Conservation (phyloP, 64 coral and sea anemone species). For the Orbicella faveolata region DNA sequence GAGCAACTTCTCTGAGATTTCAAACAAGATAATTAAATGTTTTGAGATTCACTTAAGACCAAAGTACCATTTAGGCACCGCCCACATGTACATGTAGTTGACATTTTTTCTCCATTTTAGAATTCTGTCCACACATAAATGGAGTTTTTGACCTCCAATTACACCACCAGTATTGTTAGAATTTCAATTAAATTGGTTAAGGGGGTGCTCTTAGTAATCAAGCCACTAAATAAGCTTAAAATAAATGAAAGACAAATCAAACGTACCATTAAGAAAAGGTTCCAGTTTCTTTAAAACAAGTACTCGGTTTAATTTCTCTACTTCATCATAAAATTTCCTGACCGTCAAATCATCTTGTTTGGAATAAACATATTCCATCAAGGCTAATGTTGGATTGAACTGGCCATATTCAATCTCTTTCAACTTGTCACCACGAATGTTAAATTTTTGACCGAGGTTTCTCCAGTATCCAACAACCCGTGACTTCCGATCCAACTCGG, state of each 20-base stretch:
- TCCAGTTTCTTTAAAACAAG: constrained; percentile 7
- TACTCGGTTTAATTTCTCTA: neutral
- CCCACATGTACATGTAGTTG: too few relatives aligned
- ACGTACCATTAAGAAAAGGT: neutral
- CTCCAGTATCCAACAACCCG: neutral
- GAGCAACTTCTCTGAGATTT: too few relatives aligned
- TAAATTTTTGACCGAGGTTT: neutral
- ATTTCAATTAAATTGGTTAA: too few relatives aligned
- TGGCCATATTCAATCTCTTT: constrained; percentile 20
- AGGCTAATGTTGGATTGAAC: neutral
- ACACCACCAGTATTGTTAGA: too few relatives aligned
- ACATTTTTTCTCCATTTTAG: too few relatives aligned
- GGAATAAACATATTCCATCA: constrained; percentile 17
- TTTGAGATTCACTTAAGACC: too few relatives aligned
- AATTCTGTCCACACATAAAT: too few relatives aligned
- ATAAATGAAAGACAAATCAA: neutral
- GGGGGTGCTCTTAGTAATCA: too few relatives aligned
- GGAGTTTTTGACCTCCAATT: too few relatives aligned
- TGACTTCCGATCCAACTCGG: constrained; percentile 4
- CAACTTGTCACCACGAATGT: neutral
- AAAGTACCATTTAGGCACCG: too few relatives aligned
- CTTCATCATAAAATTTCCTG: neutral
- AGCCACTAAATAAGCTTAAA: neutral
- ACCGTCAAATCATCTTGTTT: neutral
- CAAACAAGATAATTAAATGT: too few relatives aligned